Evolutionary conservation across 2,113 vertebrate genomes (phyloP).

Genomic region (Cinclus mexicanus): DNA sequence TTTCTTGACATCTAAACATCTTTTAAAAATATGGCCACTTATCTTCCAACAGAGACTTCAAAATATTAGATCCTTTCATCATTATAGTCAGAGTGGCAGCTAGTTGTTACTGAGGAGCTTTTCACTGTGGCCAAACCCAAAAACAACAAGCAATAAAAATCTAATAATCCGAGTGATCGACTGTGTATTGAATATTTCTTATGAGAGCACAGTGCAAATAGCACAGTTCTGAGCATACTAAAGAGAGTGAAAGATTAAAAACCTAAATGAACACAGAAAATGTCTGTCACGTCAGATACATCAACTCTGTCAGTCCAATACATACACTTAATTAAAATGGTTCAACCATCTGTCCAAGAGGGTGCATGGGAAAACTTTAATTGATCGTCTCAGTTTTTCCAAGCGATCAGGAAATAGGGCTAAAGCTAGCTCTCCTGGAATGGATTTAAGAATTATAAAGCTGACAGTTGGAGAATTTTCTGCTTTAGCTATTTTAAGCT

Average conservation of each 20-base stretch:
- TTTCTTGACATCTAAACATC: background rate
- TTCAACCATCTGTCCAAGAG: conserved; percentile 67
- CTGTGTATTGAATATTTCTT: conserved; percentile 30
- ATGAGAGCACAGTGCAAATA: conserved; percentile 16
- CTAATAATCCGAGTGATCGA: background rate
- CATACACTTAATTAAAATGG: conserved; percentile 70
- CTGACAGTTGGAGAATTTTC: conserved; percentile 42
- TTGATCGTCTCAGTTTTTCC: conserved; percentile 25
- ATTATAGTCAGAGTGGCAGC: background rate
- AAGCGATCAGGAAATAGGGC: background rate
- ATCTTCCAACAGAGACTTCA: background rate
- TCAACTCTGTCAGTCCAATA: conserved; percentile 56
- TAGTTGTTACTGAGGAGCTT: background rate
- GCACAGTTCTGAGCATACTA: conserved; percentile 3
- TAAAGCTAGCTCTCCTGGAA: conserved; percentile 18
- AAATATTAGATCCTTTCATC: background rate
- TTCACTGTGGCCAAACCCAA: background rate
- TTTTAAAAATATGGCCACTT: background rate
- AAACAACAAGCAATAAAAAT: conserved; percentile 49
- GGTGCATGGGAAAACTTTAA: conserved; percentile 57
- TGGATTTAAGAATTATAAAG: conserved; percentile 33
- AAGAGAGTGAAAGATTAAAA: conserved; percentile 53
- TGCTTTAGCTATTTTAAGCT: conserved; percentile 8
- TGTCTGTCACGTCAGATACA: conserved; percentile 60
- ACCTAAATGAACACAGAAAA: conserved; percentile 67